These are phyloP conservation scores for Onchidella celtica DNA, from an alignment of 2,888 invertebrate species.

Conservation along the genomic window DNA sequence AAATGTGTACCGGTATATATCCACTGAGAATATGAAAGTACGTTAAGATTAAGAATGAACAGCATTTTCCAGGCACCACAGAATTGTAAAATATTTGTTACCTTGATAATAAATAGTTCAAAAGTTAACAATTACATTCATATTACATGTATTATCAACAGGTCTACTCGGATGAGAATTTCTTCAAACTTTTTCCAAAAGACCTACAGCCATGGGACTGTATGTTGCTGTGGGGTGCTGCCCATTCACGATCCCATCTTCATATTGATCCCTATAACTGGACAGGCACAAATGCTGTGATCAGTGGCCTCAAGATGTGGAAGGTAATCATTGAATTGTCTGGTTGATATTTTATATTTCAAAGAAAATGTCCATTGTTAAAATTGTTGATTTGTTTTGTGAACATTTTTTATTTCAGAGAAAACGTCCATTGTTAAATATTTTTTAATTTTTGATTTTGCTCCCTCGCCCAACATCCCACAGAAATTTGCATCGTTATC, in stretches of 20 bases:
- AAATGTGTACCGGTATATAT: too few species aligned
- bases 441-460: too few species aligned
- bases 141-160: too few species aligned
- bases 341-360: too few species aligned
- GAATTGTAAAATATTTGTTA: too few species aligned
- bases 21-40: too few species aligned
- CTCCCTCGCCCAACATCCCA: too few species aligned
- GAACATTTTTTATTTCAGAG: neutral
- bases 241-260: constrained; percentile 74
- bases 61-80: too few species aligned
- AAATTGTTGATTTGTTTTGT: neutral
- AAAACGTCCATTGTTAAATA: neutral
- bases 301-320: constrained; percentile 77
- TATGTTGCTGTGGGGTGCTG: constrained; percentile 79
- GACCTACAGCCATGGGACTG: constrained; percentile 78
- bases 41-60: too few species aligned
- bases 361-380: neutral
- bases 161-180: constrained; percentile 76
- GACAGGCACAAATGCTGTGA: constrained; percentile 79
- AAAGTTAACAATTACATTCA: too few species aligned
- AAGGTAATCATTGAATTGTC: constrained; percentile 67
- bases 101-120: too few species aligned
- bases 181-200: constrained; percentile 74
- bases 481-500: too few species aligned
- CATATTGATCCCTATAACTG: constrained; percentile 80